These are phyloP conservation scores for Pseudomyrmex flavicornis DNA, from an alignment of 1,140 invertebrate genomes.

Conservation along the genomic window DNA sequence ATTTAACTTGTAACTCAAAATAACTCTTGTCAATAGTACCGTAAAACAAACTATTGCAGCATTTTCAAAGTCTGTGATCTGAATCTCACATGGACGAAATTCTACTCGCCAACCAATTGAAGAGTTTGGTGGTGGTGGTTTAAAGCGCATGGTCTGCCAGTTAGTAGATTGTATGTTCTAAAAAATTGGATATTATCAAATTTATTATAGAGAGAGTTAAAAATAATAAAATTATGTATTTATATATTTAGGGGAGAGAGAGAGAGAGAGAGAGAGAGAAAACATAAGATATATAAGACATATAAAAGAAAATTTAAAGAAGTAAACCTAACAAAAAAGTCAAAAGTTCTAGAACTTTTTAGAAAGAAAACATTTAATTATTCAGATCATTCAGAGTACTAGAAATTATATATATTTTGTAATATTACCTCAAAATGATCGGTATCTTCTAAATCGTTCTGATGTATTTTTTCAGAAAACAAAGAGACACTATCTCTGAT, in stretches of 20 bases:
- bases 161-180: conserved; percentile 99
- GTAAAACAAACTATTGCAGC: conserved; percentile 99
- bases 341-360: no score
- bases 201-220: no score
- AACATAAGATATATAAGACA: no score
- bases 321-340: no score
- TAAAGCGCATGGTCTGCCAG: conserved; percentile 99
- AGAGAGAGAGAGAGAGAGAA: no score
- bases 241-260: no score
- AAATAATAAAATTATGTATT: no score
- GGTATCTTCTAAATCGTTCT: conserved; percentile 96
- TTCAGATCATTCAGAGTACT: no score
- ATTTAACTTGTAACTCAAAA: conserved; percentile 98
- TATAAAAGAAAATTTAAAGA: no score
- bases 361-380: no score
- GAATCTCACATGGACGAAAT: conserved; percentile 99
- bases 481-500: conserved; percentile 98
- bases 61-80: conserved; percentile 99
- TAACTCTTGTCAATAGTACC: conserved; percentile 97
- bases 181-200: conserved; percentile 48
- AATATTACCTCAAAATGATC: conserved; percentile 98
- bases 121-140: conserved; percentile 97
- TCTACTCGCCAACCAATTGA: conserved; percentile 99
- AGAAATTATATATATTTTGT: conserved; percentile 34
- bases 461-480: conserved; percentile 98